Evolutionary conservation across 2,888 invertebrate genomes (phyloP).

Genomic region (Anoncus sp.): DNA sequence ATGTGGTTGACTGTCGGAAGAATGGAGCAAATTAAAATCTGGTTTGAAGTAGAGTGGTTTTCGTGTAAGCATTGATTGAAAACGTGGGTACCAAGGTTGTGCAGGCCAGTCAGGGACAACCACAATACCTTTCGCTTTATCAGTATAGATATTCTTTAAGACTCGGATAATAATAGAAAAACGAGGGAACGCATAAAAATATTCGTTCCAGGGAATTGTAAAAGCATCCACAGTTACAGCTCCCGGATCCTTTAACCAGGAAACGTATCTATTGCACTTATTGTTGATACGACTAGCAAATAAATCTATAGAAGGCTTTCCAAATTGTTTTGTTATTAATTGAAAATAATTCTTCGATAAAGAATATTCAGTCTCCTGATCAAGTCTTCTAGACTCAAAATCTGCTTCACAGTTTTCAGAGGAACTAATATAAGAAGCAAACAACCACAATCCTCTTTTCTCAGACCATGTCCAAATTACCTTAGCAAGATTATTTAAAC

Average conservation of each 20-base stretch:
- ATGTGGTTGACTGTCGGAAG: conserved; percentile 40
- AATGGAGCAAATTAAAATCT: conserved; percentile 24
- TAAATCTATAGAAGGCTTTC: conserved; percentile 52
- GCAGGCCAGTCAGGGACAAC: conserved; percentile 34
- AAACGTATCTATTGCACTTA: conserved; percentile 50
- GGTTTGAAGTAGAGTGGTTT: conserved; percentile 29
- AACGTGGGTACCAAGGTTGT: conserved; percentile 28
- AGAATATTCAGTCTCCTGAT: conserved; percentile 46
- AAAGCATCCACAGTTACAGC: conserved; percentile 53
- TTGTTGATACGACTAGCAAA: conserved; percentile 49
- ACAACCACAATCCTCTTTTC: conserved; percentile 44
- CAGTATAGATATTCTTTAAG: conserved; percentile 32
- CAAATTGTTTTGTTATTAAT: conserved; percentile 41
- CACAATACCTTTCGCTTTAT: conserved; percentile 34
- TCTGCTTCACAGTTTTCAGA: conserved; percentile 53
- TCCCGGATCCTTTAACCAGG: conserved; percentile 55
- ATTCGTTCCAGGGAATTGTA: conserved; percentile 47
- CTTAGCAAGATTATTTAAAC: conserved; percentile 40
- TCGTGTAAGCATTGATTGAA: conserved; percentile 36
- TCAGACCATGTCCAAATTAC: conserved; percentile 60
- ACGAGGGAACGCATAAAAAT: conserved; percentile 62
- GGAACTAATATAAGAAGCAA: conserved; percentile 53
- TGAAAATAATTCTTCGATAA: neutral
- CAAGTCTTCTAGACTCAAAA: conserved; percentile 44
- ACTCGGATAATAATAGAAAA: conserved; percentile 39